A percentile compares a stretch with the other conserved stretches of the same genome.
Conservation (phyloP, 1,140 invertebrate species). For the Hyposmocoma kahamanoa region DNA sequence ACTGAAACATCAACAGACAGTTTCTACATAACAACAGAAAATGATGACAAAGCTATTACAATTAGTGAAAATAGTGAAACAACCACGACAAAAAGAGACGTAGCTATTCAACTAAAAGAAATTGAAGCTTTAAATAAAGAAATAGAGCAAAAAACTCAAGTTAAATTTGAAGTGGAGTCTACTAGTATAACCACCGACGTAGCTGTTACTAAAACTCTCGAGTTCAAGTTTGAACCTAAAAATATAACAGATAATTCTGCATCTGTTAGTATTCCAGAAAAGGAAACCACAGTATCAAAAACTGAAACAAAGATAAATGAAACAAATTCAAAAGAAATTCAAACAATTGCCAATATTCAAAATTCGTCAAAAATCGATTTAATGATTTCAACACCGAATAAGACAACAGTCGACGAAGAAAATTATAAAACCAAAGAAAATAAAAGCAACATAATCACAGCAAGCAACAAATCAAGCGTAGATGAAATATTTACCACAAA, state of each 20-base stretch:
- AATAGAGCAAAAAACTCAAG: not conserved
- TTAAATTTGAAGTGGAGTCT: not conserved
- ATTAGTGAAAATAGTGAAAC: not conserved
- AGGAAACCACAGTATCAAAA: no score
- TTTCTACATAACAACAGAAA: constrained; percentile 34
- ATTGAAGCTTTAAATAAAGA: no score
- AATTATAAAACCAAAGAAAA: not conserved
- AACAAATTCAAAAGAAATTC: no score
- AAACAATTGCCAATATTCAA: no score
- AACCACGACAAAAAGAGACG: not conserved
- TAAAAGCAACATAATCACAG: not conserved
- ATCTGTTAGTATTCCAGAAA: no score
- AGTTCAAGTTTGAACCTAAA: not conserved
- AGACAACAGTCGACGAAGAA: no score
- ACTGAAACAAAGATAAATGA: no score
- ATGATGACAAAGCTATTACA: not conserved
- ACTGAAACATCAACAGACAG: constrained; percentile 43
- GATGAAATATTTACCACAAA: not conserved
- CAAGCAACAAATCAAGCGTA: not conserved
- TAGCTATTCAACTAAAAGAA: no score
- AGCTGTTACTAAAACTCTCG: not conserved
- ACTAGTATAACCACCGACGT: not conserved
- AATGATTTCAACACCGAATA: no score
- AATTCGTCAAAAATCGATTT: no score
- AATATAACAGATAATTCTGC: not conserved